phyloP scores from a whole-genome alignment of 1,140 invertebrate species.

The Micrasema minimum region DNA sequence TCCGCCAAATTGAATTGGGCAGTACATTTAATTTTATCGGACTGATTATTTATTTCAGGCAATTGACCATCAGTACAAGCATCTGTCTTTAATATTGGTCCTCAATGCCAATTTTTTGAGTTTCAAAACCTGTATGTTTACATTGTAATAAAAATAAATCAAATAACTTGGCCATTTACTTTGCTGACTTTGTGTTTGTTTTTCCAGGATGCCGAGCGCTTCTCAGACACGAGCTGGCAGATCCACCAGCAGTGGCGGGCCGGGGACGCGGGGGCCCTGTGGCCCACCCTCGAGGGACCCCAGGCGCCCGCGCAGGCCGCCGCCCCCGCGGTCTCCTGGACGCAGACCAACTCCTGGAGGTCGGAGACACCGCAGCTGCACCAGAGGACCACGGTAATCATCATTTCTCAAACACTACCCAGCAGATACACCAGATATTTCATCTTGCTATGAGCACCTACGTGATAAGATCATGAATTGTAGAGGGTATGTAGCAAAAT shows the following conservation, averaged over 20 bases:
- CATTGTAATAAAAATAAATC: too few species aligned
- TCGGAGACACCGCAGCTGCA: slow-evolving; percentile 3
- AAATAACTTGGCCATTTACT: too few species aligned
- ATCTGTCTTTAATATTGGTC: too few species aligned
- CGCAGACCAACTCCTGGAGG: slow-evolving; percentile 20
- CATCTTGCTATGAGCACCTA: neutral
- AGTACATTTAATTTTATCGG: too few species aligned
- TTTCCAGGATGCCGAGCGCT: slow-evolving; percentile 68
- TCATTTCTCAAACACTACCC: neutral
- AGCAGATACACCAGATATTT: neutral
- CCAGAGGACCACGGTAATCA: slow-evolving; percentile 10
- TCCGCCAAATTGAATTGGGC: too few species aligned
- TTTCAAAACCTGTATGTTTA: too few species aligned
- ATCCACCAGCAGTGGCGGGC: slow-evolving; percentile 67
- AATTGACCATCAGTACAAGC: too few species aligned
- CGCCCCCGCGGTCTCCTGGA: slow-evolving; percentile 30
- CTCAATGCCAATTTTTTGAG: too few species aligned
- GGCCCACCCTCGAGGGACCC: slow-evolving; percentile 55
- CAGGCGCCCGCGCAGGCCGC: slow-evolving; percentile 51
- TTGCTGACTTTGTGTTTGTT: too few species aligned
- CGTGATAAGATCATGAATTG: neutral
- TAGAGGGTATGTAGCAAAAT: too few species aligned
- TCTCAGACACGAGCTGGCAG: slow-evolving; percentile 71
- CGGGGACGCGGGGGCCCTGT: slow-evolving; percentile 55
- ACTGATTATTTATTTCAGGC: too few species aligned